Evolutionary conservation across 2,888 invertebrate species (phyloP).

Genomic region (Lapara coniferarum): DNA sequence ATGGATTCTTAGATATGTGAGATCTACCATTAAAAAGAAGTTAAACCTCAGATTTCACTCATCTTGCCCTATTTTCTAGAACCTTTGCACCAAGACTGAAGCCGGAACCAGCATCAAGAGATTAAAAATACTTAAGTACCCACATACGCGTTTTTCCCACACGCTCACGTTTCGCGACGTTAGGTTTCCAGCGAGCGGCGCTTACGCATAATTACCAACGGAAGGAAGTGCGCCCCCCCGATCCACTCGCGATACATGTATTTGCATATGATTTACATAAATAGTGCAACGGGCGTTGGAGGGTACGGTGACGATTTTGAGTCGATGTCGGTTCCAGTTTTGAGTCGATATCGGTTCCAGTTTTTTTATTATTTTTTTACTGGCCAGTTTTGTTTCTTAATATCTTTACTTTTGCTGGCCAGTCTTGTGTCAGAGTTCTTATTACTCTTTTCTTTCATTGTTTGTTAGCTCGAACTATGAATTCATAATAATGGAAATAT

Average conservation of each 20-base stretch:
- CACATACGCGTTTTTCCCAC: constrained; percentile 20
- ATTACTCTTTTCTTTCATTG: too few relatives aligned
- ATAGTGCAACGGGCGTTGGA: constrained; percentile 34
- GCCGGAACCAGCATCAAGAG: background rate
- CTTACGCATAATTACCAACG: constrained; percentile 37
- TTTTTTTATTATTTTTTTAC: background rate
- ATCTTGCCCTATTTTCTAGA: background rate
- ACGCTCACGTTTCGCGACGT: constrained; percentile 21
- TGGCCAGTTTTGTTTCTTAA: background rate
- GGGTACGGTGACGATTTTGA: constrained; percentile 11
- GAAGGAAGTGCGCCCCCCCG: constrained; percentile 38
- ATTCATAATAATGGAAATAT: too few relatives aligned
- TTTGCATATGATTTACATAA: constrained; percentile 37
- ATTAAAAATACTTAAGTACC: constrained; percentile 10
- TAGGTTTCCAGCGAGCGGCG: constrained; percentile 28
- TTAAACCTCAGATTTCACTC: too few relatives aligned
- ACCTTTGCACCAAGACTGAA: background rate
- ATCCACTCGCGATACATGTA: constrained; percentile 39
- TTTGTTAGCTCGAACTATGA: too few relatives aligned
- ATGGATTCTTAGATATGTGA: too few relatives aligned
- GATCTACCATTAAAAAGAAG: too few relatives aligned
- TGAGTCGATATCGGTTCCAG: background rate
- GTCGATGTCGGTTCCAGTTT: background rate
- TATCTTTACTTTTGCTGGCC: too few relatives aligned
- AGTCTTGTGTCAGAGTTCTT: too few relatives aligned